phyloP scores from a whole-genome alignment of 2,797 vertebrate genomes.

The Geotrypetes seraphini region DNA sequence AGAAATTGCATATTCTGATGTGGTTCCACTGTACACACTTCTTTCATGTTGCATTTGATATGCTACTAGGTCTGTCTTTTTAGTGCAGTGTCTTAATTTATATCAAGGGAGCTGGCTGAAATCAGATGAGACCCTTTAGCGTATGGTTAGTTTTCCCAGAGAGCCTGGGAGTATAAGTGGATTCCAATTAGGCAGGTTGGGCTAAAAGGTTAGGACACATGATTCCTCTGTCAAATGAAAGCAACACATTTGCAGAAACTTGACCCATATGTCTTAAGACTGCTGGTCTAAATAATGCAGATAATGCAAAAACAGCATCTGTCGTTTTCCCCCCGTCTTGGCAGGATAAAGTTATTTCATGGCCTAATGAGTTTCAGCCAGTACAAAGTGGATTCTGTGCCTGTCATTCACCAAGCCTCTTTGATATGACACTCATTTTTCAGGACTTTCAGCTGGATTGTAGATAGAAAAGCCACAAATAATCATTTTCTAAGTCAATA shows the following conservation, averaged over 20 bases:
- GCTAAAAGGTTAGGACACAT: conserved; percentile 26
- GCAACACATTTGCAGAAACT: conserved; percentile 49
- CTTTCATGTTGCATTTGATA: too few species aligned
- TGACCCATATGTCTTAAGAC: conserved; percentile 57
- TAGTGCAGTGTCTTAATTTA: conserved; percentile 18
- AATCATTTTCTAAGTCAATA: conserved; percentile 17
- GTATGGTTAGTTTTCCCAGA: conserved; percentile 32
- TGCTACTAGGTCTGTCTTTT: too few species aligned
- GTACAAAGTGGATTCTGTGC: conserved; percentile 47
- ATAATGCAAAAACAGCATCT: conserved; percentile 57
- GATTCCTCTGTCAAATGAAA: conserved; percentile 36
- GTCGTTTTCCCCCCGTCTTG: conserved; percentile 52
- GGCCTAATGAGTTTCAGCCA: conserved; percentile 61
- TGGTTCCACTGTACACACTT: too few species aligned
- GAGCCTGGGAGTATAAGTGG: conserved; percentile 26
- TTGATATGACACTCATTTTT: conserved; percentile 54
- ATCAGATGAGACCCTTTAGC: conserved; percentile 30
- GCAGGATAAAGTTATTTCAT: conserved; percentile 60
- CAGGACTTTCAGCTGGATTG: conserved; percentile 33
- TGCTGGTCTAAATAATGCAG: conserved; percentile 38
- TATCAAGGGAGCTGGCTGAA: conserved; percentile 18
- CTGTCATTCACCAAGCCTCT: conserved; percentile 53
- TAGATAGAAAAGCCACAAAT: too few species aligned
- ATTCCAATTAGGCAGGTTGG: conserved; percentile 37
- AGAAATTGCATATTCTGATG: too few species aligned